A percentile compares a stretch with the other conserved stretches of the same genome.
Evolutionary conservation across 1,140 invertebrate species (phyloP).

Genomic region (Globodera rostochiensis): DNA sequence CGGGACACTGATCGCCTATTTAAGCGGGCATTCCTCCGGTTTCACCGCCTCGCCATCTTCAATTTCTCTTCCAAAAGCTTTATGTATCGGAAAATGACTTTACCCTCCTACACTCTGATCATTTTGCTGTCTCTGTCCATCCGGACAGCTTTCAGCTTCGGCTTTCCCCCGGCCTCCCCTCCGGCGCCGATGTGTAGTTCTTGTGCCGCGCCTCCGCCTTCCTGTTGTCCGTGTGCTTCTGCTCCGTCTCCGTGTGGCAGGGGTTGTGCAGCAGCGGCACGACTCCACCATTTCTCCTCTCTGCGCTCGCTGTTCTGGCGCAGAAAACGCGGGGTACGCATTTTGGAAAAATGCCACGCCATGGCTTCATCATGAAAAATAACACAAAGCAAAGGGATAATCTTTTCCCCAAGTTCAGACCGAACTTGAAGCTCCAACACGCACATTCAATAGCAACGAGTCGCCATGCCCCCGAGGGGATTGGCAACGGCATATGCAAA

Average conservation of each 20-base stretch:
- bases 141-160: not conserved
- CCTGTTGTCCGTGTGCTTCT: not conserved
- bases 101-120: not conserved
- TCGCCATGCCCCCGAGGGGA: not conserved
- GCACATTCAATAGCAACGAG: not conserved
- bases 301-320: slow-evolving; percentile 8
- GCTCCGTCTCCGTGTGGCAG: slow-evolving; percentile 3
- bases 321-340: not conserved
- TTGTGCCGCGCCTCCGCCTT: not conserved
- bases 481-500: not conserved
- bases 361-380: not conserved
- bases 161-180: not conserved
- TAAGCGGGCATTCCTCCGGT: no score
- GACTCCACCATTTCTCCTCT: not conserved
- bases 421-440: not conserved
- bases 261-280: slow-evolving; percentile 1
- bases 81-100: no score
- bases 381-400: no score
- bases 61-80: not conserved
- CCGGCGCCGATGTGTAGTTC: not conserved
- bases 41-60: not conserved
- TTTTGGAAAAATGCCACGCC: not conserved
- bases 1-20: no score
- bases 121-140: not conserved
- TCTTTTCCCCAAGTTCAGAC: not conserved